Conservation (phyloP, 2,888 invertebrate genomes). For the Cactoblastis cactorum region DNA sequence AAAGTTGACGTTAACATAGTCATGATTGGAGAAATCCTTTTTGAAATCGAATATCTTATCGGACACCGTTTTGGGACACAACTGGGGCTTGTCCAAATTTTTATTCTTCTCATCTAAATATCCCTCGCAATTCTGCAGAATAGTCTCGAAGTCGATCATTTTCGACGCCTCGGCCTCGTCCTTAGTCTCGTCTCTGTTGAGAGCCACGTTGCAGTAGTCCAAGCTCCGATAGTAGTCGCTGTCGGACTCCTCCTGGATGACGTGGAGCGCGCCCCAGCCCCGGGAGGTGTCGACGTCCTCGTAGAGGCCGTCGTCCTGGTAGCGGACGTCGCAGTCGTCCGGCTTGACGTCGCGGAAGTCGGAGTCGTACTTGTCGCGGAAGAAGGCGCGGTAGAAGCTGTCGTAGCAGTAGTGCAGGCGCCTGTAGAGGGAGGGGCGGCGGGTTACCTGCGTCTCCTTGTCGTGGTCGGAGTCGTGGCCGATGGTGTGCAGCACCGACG, state of each 20-base stretch:
- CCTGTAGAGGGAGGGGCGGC: conserved; percentile 55
- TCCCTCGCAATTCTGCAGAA: conserved; percentile 18
- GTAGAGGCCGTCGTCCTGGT: conserved; percentile 59
- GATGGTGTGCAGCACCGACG: conserved; percentile 94
- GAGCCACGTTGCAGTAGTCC: conserved; percentile 58
- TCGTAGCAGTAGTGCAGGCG: conserved; percentile 74
- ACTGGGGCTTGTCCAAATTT: conserved; percentile 33
- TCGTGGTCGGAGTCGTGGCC: conserved; percentile 93
- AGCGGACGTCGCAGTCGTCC: conserved; percentile 19
- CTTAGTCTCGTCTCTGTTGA: conserved; percentile 28
- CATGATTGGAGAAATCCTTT: conserved; percentile 64
- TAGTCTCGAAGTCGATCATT: conserved; percentile 19
- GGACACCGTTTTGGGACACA: conserved; percentile 54
- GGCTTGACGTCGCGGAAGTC: conserved; percentile 39
- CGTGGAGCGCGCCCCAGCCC: conserved; percentile 56
- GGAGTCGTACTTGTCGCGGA: conserved; percentile 47
- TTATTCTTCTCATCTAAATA: conserved; percentile 29
- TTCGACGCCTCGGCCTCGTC: conserved; percentile 30
- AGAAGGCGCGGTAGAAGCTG: conserved; percentile 71
- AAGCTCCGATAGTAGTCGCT: conserved; percentile 71
- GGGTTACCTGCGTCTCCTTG: conserved; percentile 85
- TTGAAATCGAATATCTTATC: conserved; percentile 69
- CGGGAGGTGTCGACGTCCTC: conserved; percentile 58
- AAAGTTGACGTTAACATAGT: conserved; percentile 60
- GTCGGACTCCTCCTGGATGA: conserved; percentile 71